A percentile compares a stretch with the other conserved stretches of the same genome.
phyloP scores from a whole-genome alignment of 2,113 vertebrate genomes.

The Gopherus flavomarginatus region DNA sequence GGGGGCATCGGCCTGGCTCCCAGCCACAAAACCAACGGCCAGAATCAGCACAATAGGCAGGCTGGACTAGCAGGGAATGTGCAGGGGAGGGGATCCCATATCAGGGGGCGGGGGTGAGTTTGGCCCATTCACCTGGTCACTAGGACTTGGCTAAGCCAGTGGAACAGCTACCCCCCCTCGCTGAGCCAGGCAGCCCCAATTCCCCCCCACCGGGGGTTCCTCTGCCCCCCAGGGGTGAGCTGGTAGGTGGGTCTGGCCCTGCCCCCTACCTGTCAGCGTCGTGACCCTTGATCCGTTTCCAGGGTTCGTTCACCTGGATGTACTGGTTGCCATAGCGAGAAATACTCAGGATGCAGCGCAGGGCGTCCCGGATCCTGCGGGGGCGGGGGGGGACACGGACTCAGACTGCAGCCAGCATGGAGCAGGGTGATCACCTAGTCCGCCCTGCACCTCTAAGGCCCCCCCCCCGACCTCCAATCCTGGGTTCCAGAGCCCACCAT shows the following conservation, averaged over 20 bases:
- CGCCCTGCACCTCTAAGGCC: not conserved
- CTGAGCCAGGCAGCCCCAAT: not conserved
- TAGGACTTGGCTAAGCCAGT: no score
- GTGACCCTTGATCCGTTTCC: conserved; percentile 92
- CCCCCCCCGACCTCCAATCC: not conserved
- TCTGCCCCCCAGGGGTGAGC: not conserved
- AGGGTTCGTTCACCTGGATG: conserved; percentile 95
- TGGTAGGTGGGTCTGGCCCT: not conserved
- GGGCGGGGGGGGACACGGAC: rapidly evolving
- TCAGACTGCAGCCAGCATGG: not conserved
- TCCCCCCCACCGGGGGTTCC: no score
- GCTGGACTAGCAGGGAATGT: not conserved
- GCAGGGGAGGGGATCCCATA: not conserved
- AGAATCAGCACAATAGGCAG: not conserved
- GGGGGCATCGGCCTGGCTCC: not conserved
- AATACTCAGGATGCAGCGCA: conserved; percentile 92
- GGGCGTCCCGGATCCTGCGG: conserved; percentile 90
- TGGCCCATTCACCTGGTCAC: not conserved
- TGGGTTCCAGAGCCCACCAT: no score
- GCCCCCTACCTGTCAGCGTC: conserved; percentile 83
- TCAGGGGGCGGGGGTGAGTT: no score
- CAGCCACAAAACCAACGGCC: not conserved
- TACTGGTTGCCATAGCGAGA: conserved; percentile 97
- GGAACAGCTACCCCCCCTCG: no score
- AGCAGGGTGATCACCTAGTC: not conserved